Base-by-base conservation (phyloP, 2,888 invertebrate genomes). In the Boloria euphrosyne region DNA sequence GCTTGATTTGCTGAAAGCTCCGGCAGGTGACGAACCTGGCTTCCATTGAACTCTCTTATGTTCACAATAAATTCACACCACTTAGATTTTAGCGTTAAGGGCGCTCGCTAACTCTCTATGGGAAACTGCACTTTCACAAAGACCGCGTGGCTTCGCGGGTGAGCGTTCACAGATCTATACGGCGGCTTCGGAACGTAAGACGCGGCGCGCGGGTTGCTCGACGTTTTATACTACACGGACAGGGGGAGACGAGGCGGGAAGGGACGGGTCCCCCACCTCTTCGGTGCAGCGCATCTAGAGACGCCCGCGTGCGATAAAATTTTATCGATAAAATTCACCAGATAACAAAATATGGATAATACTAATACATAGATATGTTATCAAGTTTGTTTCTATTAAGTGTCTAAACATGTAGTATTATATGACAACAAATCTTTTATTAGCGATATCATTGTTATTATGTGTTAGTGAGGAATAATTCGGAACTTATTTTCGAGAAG, bases 11-110 rank as follows among this genome's bases (percentile, higher is more conserved):
- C 91, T 91, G 91, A 81, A 88, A 82, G 85, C 92, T 92, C 85
- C 92, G 91, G 85, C 93, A 93, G 75, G 89, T 90, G 81, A 93
- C 93, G 89, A 92, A 93, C 88, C 92, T 92, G 84, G 93, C 92
- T 92, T 93, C 93, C 93, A 93, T 93, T 90, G 92, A 92, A 90
- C 87, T 83, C 86, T 85, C 80, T 85, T 81, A 78, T 76, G 81
- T 83, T 78, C 75, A 80, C 80, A 78, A 87, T 78, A 82, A 90
- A 85, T 80, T 80, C 80, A 81, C 82, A 78, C 81, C 81, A 86
- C 85, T 86, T 67, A 79, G 76, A 49, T 62, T 78, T 77, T 73
- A 77, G 79, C 80, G 74, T 76, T 75, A 74, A 75, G 77, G 76
- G 77, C 76, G 79, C 69, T 73, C 66, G 76, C 74, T 72, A 85